Evolutionary conservation across 2,797 vertebrate genomes (phyloP).

Genomic region (Mus minutoides): DNA sequence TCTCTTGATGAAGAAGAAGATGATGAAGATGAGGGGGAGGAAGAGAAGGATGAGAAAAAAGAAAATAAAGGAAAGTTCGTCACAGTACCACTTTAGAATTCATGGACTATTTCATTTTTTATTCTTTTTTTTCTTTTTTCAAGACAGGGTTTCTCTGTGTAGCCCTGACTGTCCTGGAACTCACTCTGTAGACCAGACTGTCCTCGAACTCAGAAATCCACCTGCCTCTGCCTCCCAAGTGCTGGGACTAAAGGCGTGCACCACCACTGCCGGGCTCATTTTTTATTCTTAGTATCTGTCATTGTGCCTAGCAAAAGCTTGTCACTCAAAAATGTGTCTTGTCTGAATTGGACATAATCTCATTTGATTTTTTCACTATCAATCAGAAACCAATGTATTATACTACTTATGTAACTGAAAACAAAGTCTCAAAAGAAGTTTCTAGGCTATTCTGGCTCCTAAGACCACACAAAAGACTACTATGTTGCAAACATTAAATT

Average conservation of each 20-base stretch:
- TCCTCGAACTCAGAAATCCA: too few relatives aligned
- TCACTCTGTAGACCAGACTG: too few relatives aligned
- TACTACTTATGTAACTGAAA: constrained; percentile 33
- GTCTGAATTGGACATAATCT: not conserved
- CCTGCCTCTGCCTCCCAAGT: too few relatives aligned
- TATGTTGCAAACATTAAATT: not conserved
- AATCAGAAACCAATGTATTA: not conserved
- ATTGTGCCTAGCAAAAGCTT: not conserved
- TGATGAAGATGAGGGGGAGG: not conserved
- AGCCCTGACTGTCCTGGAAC: too few relatives aligned
- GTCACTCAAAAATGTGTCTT: not conserved
- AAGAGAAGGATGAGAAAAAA: not conserved
- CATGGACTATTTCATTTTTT: not conserved
- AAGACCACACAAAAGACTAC: not conserved
- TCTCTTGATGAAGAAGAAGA: not conserved
- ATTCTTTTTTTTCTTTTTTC: too few relatives aligned
- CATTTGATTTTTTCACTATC: not conserved
- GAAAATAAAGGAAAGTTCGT: not conserved
- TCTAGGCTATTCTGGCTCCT: not conserved
- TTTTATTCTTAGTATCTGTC: not conserved
- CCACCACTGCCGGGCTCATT: not conserved
- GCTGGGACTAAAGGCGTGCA: too few relatives aligned
- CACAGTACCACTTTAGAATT: not conserved
- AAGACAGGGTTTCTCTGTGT: too few relatives aligned
- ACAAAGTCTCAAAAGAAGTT: not conserved